phyloP scores from a whole-genome alignment of 2,797 vertebrate genomes.

The Lepidocolaptes lacrymiger region DNA sequence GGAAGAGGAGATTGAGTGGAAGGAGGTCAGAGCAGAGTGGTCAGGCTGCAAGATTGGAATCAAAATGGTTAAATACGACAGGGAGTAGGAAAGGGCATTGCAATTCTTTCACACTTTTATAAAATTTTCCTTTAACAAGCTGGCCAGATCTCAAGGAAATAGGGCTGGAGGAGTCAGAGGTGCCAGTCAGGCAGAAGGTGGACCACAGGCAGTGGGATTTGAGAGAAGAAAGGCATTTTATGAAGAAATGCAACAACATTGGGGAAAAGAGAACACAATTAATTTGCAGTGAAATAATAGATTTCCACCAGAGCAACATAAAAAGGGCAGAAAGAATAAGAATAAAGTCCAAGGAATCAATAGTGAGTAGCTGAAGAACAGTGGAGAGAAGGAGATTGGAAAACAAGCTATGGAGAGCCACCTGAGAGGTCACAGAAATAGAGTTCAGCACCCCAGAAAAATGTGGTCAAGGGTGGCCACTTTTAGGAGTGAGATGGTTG shows the following conservation, averaged over 20 bases:
- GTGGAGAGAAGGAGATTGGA: neutral
- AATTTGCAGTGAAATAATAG: neutral
- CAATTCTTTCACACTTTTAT: neutral
- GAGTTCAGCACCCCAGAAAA: neutral
- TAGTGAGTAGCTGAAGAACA: neutral
- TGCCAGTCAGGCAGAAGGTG: neutral
- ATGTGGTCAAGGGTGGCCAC: neutral
- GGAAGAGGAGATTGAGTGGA: neutral
- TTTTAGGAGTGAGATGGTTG: neutral
- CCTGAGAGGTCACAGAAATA: neutral
- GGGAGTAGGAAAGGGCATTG: neutral
- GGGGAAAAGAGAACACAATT: neutral
- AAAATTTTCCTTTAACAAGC: neutral
- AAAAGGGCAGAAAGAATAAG: neutral
- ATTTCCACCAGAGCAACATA: neutral
- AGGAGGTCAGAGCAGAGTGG: neutral
- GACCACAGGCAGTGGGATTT: neutral
- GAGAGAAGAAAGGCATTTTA: neutral
- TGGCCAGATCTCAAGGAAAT: neutral
- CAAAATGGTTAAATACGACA: slow-evolving; percentile 2
- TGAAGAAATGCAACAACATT: neutral
- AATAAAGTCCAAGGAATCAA: neutral
- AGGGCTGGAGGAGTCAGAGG: neutral
- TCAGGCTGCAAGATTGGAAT: neutral
- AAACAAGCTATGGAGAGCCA: neutral